These are phyloP conservation scores for Poecilus cupreus DNA, from an alignment of 2,888 invertebrate species.

Conservation along the genomic window DNA sequence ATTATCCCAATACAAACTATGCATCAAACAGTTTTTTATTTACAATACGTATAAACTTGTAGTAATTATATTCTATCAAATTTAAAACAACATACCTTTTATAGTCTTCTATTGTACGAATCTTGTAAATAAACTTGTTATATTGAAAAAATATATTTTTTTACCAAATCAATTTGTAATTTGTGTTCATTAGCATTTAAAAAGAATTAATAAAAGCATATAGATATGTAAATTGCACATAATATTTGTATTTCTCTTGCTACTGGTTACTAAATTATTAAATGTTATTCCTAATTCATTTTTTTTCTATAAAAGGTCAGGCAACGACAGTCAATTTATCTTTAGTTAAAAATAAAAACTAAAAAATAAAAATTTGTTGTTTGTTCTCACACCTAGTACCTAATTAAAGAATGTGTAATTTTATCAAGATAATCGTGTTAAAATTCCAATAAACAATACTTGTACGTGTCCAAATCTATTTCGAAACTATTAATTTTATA, in stretches of 20 bases:
- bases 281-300: neutral
- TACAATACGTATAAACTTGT: too few relatives aligned
- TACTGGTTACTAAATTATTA: conserved; percentile 1
- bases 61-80: neutral
- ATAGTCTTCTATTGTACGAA: neutral
- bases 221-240: conserved; percentile 3
- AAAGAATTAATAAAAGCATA: conserved; percentile 3
- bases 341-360: neutral
- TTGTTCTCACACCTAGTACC: neutral
- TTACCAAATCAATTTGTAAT: neutral
- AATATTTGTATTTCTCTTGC: neutral
- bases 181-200: conserved; percentile 9
- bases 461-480: neutral
- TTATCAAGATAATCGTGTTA: neutral
- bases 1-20: too few relatives aligned
- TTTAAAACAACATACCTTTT: neutral
- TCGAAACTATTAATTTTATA: neutral
- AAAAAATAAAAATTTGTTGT: neutral
- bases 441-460: neutral
- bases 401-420: neutral
- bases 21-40: too few relatives aligned
- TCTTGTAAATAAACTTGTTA: neutral
- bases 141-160: neutral
- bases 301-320: neutral
- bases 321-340: neutral